A percentile compares a stretch with the other conserved stretches of the same genome.
Evolutionary conservation across 64 coral and sea anemone species (phyloP).

Genomic region (Porites australiensis): DNA sequence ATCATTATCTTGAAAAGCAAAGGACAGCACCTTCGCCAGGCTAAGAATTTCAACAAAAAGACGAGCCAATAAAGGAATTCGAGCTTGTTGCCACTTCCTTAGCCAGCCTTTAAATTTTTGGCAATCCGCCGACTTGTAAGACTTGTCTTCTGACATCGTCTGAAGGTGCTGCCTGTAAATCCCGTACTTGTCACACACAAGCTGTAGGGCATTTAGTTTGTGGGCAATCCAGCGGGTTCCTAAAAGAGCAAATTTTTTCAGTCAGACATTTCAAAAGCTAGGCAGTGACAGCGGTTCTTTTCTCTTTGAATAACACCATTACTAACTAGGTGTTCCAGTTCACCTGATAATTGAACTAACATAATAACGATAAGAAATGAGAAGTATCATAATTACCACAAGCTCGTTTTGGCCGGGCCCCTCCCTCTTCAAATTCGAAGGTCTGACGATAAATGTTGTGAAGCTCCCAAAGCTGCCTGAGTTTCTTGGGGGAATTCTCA

Average conservation of each 20-base stretch:
- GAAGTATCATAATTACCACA: no score
- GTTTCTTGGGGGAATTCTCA: slow-evolving; percentile 84
- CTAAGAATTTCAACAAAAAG: slow-evolving; percentile 41
- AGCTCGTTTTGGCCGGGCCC: slow-evolving; percentile 31
- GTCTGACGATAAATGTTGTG: background rate
- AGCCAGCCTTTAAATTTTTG: slow-evolving; percentile 65
- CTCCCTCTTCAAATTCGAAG: slow-evolving; percentile 84
- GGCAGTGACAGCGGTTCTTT: background rate
- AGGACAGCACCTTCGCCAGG: slow-evolving; percentile 55
- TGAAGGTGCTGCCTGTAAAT: slow-evolving; percentile 33
- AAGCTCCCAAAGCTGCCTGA: slow-evolving; percentile 76
- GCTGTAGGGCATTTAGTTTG: slow-evolving; percentile 49
- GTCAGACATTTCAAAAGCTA: background rate
- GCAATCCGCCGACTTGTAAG: slow-evolving; percentile 33
- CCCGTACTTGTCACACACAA: slow-evolving; percentile 42
- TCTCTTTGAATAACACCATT: no score
- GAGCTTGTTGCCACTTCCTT: slow-evolving; percentile 53
- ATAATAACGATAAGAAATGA: no score
- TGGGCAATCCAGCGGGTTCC: slow-evolving; percentile 53
- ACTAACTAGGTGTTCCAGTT: no score
- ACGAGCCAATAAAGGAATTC: slow-evolving; percentile 41
- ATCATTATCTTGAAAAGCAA: slow-evolving; percentile 58
- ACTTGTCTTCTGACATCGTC: background rate
- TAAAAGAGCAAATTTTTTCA: background rate
- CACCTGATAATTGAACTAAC: no score